These are phyloP conservation scores for Monoplex corrugatus DNA, from an alignment of 2,888 invertebrate genomes.

Conservation along the genomic window DNA sequence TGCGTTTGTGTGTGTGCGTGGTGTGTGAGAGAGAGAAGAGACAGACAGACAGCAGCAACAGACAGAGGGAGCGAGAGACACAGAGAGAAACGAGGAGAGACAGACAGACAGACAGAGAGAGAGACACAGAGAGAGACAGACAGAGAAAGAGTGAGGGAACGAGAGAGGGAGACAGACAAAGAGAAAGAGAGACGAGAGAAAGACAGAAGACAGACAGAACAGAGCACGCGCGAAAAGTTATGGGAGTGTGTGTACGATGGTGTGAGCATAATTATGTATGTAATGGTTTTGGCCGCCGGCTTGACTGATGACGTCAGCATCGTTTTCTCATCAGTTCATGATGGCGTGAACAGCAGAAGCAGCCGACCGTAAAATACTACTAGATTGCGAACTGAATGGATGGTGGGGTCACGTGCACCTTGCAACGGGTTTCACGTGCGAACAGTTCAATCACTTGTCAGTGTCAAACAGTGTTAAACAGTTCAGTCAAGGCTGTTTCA, in stretches of 20 bases:
- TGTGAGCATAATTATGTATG: not conserved
- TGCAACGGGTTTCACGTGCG: too few relatives aligned
- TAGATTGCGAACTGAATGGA: too few relatives aligned
- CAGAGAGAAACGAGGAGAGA: not conserved
- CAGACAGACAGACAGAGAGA: not conserved
- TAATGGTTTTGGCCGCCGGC: too few relatives aligned
- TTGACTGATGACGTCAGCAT: too few relatives aligned
- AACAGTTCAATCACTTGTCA: too few relatives aligned
- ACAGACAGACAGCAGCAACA: not conserved
- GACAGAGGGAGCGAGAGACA: not conserved
- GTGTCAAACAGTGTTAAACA: too few relatives aligned
- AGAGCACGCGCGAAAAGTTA: not conserved
- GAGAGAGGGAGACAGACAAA: not conserved
- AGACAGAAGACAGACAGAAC: not conserved
- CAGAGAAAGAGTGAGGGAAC: not conserved
- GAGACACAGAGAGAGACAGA: not conserved
- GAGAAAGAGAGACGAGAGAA: not conserved
- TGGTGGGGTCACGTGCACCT: too few relatives aligned
- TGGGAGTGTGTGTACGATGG: not conserved
- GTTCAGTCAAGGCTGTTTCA: too few relatives aligned
- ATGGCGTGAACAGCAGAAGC: too few relatives aligned
- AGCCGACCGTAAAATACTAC: too few relatives aligned
- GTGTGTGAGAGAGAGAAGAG: not conserved
- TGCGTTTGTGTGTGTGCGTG: constrained; percentile 28
- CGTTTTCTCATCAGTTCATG: too few relatives aligned